Percentiles rank a stretch among this genome's conserved stretches.
Evolutionary conservation across 2,113 vertebrate genomes (phyloP).

Genomic region (Paradisaea rubra): DNA sequence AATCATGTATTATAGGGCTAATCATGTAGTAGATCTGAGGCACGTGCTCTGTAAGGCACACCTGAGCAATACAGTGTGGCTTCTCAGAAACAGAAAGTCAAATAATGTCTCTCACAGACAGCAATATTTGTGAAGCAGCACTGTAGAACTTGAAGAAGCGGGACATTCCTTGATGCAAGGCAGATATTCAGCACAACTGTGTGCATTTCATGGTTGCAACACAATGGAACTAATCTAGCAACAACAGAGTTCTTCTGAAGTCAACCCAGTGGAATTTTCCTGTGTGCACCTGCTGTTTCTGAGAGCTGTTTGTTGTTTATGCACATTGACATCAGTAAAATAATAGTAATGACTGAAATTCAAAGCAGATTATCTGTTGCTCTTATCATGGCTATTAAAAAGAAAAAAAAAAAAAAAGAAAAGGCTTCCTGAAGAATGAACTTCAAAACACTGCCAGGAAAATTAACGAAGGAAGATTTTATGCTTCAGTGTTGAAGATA

Average conservation of each 20-base stretch:
- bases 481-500: neutral
- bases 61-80: neutral
- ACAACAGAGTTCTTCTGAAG: neutral
- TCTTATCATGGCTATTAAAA: neutral
- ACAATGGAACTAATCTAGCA: neutral
- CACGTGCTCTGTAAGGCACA: neutral
- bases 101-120: neutral
- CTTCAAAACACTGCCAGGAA: constrained; percentile 16
- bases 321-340: neutral
- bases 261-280: neutral
- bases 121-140: neutral
- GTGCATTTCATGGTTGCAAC: neutral
- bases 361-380: neutral
- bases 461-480: neutral
- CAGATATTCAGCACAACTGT: neutral
- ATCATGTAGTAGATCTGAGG: neutral
- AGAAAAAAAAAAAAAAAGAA: neutral
- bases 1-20: neutral
- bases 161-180: neutral
- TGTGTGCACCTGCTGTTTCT: neutral
- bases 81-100: neutral
- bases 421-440: neutral
- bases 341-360: neutral
- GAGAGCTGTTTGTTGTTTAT: neutral
- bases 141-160: neutral